Base-by-base conservation (phyloP, 2,888 invertebrate species). In the Microctonus brassicae region DNA sequence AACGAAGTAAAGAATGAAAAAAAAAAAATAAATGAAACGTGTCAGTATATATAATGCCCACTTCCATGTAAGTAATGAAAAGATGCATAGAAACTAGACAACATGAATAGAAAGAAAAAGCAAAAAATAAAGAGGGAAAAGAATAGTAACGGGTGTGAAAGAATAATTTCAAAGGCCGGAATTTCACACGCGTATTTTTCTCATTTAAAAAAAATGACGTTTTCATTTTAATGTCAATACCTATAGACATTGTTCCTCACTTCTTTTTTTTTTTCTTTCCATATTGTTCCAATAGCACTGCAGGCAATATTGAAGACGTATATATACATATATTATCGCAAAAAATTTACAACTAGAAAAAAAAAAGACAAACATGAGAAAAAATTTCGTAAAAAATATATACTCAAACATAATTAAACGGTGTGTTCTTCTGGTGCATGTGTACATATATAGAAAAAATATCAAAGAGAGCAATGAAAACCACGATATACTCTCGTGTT, bases 21-120 rank as follows among this genome's bases (percentile, higher is more conserved):
- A n/a, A 47, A n/a, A 17, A 7, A 47, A 47, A 47, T 17, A 47
- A 47, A 47, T 17, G 47, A 17, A 47, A 47, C 17, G 47, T n/a
- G 20, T 47, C 47, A 7, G 29, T 20, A n/a, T 6, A 47, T 47
- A 17, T 47, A 47, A 17, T 47, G 47, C 20, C 17, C 47, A 17
- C 47, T 47, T 47, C 20, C 17, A 47, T n/a, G 20, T 17, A 70
- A 66, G 53, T 69, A 61, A 73, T 73, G 73, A 62, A 73, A 73
- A 73, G 73, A 65, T 65, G 66, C 52, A 64, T 42, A 68, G 47
- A 13, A 52, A 42, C n/a, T n/a, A 5, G 17, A 69, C 42, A 66
- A 33, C 10, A 42, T 29, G 57, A 70, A 42, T 34, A 62, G 70
- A 63, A 60, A 63, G 64, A 67, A 64, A 68, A 65, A 42, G 13